Percentiles rank a stretch among this genome's conserved stretches.
Evolutionary conservation across 2,113 vertebrate species (phyloP).

Genomic region (Gasterosteus aculeatus): DNA sequence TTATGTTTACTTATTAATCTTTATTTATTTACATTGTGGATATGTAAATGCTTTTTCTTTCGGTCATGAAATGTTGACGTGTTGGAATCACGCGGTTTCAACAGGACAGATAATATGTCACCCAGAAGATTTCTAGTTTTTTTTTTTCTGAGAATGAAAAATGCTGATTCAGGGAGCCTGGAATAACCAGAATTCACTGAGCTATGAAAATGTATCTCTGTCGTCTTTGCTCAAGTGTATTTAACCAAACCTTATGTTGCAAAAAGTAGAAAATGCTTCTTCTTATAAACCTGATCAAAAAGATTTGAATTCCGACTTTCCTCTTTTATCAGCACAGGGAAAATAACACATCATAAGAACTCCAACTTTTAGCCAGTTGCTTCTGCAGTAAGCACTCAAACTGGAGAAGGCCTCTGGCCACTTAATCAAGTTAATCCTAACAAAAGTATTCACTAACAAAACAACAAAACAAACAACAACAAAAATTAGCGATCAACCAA

Average conservation of each 20-base stretch:
- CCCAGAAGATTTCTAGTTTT: slow-evolving; percentile 14
- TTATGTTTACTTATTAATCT: not conserved
- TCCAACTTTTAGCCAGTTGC: not conserved
- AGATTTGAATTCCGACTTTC: not conserved
- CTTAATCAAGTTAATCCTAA: not conserved
- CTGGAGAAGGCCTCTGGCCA: not conserved
- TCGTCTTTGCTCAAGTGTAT: not conserved
- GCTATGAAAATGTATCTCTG: not conserved
- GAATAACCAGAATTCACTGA: slow-evolving; percentile 8
- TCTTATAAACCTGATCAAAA: not conserved
- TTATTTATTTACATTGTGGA: not conserved
- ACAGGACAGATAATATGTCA: not conserved
- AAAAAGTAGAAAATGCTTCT: not conserved
- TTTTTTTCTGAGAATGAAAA: not conserved
- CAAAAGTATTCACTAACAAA: not conserved
- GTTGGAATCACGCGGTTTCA: slow-evolving; percentile 1
- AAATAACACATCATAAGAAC: not conserved
- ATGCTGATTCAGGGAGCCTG: not conserved
- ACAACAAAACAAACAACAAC: not conserved
- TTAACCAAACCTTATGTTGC: slow-evolving; percentile 6
- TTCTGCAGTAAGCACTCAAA: not conserved
- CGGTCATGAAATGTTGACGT: not conserved
- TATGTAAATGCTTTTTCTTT: not conserved
- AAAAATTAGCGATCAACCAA: not conserved
- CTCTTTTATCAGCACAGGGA: not conserved